These are phyloP conservation scores for Neelides folsomi DNA, from an alignment of 2,888 invertebrate species.

Conservation along the genomic window DNA sequence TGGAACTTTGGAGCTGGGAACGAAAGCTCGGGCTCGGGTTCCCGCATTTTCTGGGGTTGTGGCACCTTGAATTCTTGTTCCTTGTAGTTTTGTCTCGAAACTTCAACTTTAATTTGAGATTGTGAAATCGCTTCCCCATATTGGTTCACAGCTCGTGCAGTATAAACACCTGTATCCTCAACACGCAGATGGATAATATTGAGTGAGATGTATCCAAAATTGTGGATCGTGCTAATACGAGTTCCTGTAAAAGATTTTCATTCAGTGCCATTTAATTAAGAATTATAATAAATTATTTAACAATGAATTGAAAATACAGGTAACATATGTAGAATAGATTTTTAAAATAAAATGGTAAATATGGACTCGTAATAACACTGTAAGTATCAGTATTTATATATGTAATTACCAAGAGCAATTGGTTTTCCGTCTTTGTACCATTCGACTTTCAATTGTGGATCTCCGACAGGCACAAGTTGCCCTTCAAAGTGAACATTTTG, in stretches of 20 bases:
- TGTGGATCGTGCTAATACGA: conserved; percentile 92
- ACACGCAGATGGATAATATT: conserved; percentile 96
- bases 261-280: neutral
- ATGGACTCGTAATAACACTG: no score
- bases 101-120: conserved; percentile 25
- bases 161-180: conserved; percentile 94
- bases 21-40: conserved; percentile 51
- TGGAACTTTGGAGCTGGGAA: conserved; percentile 67
- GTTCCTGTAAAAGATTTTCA: conserved; percentile 44
- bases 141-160: conserved; percentile 78
- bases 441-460: conserved; percentile 85
- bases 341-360: no score
- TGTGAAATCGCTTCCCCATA: conserved; percentile 59
- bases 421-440: conserved; percentile 64
- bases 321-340: no score
- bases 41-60: no score
- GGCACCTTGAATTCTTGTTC: neutral
- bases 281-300: no score
- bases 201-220: conserved; percentile 97
- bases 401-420: neutral
- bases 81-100: conserved; percentile 17
- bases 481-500: conserved; percentile 87
- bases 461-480: conserved; percentile 79
- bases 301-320: no score
- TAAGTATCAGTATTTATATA: no score